A percentile compares a stretch with the other conserved stretches of the same genome.
Conservation (phyloP, 2,797 vertebrate species). For the Gymnothorax javanicus region DNA sequence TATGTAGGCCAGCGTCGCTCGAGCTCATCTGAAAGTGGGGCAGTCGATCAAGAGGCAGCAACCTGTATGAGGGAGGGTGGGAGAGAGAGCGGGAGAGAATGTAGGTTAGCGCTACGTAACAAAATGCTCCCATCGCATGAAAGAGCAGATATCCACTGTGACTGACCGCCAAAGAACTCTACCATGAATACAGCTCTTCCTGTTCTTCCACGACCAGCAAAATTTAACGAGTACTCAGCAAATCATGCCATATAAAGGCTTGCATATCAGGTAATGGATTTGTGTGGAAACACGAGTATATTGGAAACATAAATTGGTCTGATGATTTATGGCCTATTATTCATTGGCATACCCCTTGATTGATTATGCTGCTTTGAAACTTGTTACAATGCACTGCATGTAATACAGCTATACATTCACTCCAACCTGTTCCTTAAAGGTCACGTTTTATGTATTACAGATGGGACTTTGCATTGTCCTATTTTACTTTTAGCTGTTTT, state of each 20-base stretch:
- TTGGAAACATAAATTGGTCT: neutral
- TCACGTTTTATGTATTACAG: neutral
- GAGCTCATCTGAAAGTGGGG: constrained; percentile 58
- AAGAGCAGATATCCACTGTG: constrained; percentile 13
- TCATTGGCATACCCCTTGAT: neutral
- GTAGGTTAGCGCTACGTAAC: constrained; percentile 66
- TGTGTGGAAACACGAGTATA: neutral
- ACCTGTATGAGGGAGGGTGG: constrained; percentile 59
- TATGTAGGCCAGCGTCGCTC: constrained; percentile 63
- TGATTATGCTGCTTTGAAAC: neutral
- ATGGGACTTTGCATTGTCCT: neutral
- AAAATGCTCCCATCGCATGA: constrained; percentile 52
- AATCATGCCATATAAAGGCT: neutral
- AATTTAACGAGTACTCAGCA: neutral
- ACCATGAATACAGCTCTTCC: neutral
- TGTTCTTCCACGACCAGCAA: neutral
- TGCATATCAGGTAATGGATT: neutral
- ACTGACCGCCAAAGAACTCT: neutral
- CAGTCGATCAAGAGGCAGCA: constrained; percentile 59
- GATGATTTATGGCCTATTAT: neutral
- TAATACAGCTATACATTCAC: neutral
- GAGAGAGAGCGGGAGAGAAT: constrained; percentile 44
- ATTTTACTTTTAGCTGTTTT: neutral
- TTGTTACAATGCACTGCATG: neutral
- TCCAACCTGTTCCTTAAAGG: neutral